Base-by-base conservation (phyloP, 2,888 invertebrate genomes). In the Cephalotes varians region DNA sequence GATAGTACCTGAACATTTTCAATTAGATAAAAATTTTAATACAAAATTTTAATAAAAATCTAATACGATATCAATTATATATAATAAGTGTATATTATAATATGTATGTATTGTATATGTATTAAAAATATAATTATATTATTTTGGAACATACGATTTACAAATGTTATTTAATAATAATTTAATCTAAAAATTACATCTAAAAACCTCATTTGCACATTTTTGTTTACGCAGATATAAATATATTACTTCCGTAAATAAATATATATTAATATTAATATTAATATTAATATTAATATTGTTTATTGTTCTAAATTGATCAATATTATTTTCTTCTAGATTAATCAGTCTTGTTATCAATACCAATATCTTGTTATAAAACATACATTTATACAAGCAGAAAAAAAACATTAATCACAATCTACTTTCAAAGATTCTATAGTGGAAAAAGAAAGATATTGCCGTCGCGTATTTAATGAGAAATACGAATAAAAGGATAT, bases 1-100 rank as follows among this genome's bases (percentile, higher is more conserved):
- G 82, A 67, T 12, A 91, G 44, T 21, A 65, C 15, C 91, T 90
- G 40, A 84, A 83, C 80, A 81, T 82, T 83, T 72, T 18, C 21
- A 40, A 9, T 56, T 44, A 54, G 0, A 9, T 25, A 40, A 10
- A 40, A 72, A 40, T 28, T 44, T 34, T 54, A 44, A 4, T 28
- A n/a, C 7, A 2, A n/a, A n/a, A n/a, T n/a, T n/a, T n/a, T n/a
- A n/a, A n/a, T n/a, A n/a, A n/a, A n/a, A n/a, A n/a, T n/a, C n/a
- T n/a, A n/a, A n/a, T n/a, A n/a, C n/a, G n/a, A 25, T 25, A 25
- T 37, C 21, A 54, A 18, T 56, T 15, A 34, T n/a, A n/a, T n/a
- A n/a, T n/a, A n/a, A n/a, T n/a, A n/a, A n/a, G n/a, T n/a, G n/a
- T n/a, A n/a, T n/a, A n/a, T n/a, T n/a, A n/a, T n/a, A n/a, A n/a